These are phyloP conservation scores for Ardeotis arabs DNA, from an alignment of 2,113 vertebrate genomes.

Conservation along the genomic window DNA sequence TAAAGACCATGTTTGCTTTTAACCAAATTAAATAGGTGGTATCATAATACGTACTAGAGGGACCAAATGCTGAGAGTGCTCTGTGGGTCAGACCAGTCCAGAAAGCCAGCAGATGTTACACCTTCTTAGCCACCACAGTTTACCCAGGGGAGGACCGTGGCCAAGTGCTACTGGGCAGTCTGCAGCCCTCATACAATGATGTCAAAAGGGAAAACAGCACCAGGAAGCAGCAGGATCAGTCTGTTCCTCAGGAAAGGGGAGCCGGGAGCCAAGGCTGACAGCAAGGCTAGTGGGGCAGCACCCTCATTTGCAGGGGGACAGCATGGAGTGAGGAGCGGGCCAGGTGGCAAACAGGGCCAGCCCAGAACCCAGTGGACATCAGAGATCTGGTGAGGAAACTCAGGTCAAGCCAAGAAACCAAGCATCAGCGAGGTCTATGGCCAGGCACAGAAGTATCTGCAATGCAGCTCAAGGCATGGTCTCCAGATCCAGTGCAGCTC, in stretches of 20 bases:
- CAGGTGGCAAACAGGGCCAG: accelerated
- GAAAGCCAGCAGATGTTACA: not conserved
- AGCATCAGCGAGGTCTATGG: accelerated
- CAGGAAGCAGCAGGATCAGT: not conserved
- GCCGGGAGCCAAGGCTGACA: not conserved
- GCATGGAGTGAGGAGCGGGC: accelerated
- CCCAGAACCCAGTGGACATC: not conserved
- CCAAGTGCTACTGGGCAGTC: accelerated
- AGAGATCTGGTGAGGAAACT: not conserved
- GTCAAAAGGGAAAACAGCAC: not conserved
- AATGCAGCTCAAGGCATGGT: not conserved
- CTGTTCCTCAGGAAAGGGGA: not conserved
- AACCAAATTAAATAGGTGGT: not conserved
- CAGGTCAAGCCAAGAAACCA: not conserved
- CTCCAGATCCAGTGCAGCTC: accelerated
- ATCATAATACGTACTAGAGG: accelerated
- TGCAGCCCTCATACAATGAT: not conserved
- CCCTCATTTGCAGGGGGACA: accelerated
- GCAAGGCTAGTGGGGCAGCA: not conserved
- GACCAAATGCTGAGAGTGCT: not conserved
- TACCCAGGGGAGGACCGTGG: accelerated
- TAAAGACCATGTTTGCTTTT: not conserved
- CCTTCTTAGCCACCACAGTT: not conserved
- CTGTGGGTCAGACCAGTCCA: accelerated
- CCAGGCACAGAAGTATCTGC: not conserved